Evolutionary conservation across 2,888 invertebrate genomes (phyloP).

Genomic region (Petrophora chlorosata): DNA sequence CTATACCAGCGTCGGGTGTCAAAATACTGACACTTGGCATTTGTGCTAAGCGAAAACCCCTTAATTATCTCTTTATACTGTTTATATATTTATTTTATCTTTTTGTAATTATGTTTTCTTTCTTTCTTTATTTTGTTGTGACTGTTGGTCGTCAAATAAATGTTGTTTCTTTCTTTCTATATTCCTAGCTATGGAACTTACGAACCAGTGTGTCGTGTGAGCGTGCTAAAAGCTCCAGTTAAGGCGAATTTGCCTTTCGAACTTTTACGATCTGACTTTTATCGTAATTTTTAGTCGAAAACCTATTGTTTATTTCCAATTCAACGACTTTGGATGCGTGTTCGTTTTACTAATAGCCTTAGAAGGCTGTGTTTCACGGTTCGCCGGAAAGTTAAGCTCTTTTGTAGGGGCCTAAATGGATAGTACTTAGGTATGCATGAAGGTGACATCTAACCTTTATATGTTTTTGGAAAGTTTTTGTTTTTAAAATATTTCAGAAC

Average conservation of each 20-base stretch:
- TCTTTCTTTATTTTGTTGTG: no score
- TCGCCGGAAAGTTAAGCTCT: constrained; percentile 17
- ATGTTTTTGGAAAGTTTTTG: constrained; percentile 1
- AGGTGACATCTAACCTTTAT: not conserved
- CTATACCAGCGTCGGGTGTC: no score
- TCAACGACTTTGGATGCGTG: constrained; percentile 23
- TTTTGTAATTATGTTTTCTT: no score
- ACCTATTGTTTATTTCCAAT: constrained; percentile 30
- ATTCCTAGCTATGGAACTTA: no score
- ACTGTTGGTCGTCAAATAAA: no score
- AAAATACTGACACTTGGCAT: no score
- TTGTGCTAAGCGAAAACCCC: no score
- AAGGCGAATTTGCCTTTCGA: constrained; percentile 10
- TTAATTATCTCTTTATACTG: no score
- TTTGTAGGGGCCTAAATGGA: constrained; percentile 12
- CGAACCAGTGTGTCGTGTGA: no score
- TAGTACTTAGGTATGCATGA: constrained; percentile 4
- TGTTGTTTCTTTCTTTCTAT: not conserved
- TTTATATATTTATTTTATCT: no score
- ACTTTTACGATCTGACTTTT: constrained; percentile 22
- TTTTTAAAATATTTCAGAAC: no score
- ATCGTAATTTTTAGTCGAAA: constrained; percentile 26
- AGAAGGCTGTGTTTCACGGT: not conserved
- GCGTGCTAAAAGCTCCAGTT: constrained; percentile 5
- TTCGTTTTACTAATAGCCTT: constrained; percentile 26